Conservation (phyloP, 1,140 invertebrate genomes). For the Rhyacophila brunnea region DNA sequence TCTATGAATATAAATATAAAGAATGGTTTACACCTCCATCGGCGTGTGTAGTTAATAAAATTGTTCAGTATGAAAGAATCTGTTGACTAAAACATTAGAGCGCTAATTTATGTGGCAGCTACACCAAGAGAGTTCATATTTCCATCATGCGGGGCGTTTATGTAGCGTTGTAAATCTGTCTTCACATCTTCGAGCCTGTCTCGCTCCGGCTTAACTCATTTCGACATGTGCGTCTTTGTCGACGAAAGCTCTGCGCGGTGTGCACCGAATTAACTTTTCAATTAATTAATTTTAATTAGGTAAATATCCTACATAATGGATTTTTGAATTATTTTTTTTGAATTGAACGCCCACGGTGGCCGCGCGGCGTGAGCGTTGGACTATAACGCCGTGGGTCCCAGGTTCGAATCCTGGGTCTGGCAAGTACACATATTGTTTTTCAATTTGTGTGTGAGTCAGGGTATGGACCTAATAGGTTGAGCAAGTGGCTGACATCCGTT, state of each 20-base stretch:
- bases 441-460: no score
- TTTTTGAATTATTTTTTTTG: no score
- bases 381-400: no score
- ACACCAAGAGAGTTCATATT: conserved; percentile 34
- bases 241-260: not conserved
- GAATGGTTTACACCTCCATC: conserved; percentile 16
- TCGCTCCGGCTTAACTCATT: not conserved
- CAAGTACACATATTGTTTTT: no score
- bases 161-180: conserved; percentile 31
- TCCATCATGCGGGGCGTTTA: conserved; percentile 33
- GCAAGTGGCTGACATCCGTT: no score
- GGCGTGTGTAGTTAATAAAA: conserved; percentile 32
- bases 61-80: conserved; percentile 28
- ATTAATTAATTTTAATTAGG: no score
- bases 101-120: conserved; percentile 33
- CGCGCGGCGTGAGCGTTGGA: no score
- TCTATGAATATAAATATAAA: conserved; percentile 6
- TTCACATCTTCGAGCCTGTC: not conserved
- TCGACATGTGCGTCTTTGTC: not conserved
- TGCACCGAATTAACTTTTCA: no score
- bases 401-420: no score
- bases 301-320: no score
- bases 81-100: conserved; percentile 35
- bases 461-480: no score
- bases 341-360: no score